Evolutionary conservation across 1,140 invertebrate genomes (phyloP).

Genomic region (Himalopsyche phryganea): DNA sequence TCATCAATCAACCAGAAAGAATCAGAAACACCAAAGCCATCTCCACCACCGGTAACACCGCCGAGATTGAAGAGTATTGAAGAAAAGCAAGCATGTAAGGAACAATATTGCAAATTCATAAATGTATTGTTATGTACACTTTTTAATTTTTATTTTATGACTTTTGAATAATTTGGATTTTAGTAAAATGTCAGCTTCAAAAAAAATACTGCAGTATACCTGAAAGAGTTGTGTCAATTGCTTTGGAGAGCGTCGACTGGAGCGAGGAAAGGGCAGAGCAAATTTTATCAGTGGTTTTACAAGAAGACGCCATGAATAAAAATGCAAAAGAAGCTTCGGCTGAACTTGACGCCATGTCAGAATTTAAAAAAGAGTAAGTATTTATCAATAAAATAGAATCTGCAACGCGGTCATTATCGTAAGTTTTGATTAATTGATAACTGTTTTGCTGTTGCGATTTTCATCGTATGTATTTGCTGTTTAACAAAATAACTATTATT

Average conservation of each 20-base stretch:
- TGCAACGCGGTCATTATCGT: no score
- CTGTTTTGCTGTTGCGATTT: no score
- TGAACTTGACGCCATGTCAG: slow-evolving; percentile 11
- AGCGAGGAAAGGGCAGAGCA: slow-evolving; percentile 75
- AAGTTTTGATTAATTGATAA: no score
- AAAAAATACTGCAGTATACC: slow-evolving; percentile 71
- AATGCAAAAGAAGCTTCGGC: slow-evolving; percentile 42
- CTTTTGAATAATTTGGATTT: slow-evolving; percentile 38
- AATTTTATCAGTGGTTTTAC: slow-evolving; percentile 69
- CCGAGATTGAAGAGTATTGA: slow-evolving; percentile 65
- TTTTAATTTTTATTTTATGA: no score
- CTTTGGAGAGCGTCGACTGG: slow-evolving; percentile 82
- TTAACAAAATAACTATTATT: no score
- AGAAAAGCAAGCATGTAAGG: slow-evolving; percentile 71
- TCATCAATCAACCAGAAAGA: slow-evolving; percentile 51
- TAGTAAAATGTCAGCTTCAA: slow-evolving; percentile 73
- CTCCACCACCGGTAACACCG: slow-evolving; percentile 49
- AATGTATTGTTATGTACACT: no score
- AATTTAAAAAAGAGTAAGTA: slow-evolving; percentile 26
- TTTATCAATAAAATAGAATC: not conserved
- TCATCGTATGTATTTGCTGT: no score
- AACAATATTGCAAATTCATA: no score
- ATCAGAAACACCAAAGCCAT: slow-evolving; percentile 49
- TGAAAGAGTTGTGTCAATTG: slow-evolving; percentile 75
- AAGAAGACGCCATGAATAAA: slow-evolving; percentile 56